Conservation (phyloP, 2,888 invertebrate genomes). For the Drosophila limbata region DNA sequence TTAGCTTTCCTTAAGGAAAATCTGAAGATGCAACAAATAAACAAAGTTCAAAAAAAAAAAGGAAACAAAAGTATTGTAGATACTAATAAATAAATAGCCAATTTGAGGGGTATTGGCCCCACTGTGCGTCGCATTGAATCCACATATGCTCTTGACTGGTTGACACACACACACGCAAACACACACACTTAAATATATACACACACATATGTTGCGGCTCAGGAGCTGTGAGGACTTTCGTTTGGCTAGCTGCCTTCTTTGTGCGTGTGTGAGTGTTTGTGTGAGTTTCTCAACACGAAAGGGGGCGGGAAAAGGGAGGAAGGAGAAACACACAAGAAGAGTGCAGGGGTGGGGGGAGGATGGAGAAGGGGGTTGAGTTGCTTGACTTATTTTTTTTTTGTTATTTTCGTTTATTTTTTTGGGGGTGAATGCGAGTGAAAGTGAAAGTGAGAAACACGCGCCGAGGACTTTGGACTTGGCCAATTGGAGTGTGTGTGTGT, state of each 20-base stretch:
- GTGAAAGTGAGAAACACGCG: slow-evolving; percentile 72
- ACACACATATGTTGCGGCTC: slow-evolving; percentile 50
- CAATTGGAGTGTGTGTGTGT: slow-evolving; percentile 51
- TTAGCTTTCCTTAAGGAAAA: too few species aligned
- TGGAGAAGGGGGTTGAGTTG: slow-evolving; percentile 19
- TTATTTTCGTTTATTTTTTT: slow-evolving; percentile 39
- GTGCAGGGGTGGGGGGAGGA: background rate
- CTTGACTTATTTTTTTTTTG: slow-evolving; percentile 29
- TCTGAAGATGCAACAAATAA: too few species aligned
- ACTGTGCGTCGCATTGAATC: slow-evolving; percentile 45
- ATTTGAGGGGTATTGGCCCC: background rate
- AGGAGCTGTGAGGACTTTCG: slow-evolving; percentile 45
- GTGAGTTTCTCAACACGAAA: slow-evolving; percentile 16
- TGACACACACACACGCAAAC: slow-evolving; percentile 57
- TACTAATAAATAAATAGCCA: too few species aligned
- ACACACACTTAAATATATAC: slow-evolving; percentile 20
- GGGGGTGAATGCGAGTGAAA: slow-evolving; percentile 58
- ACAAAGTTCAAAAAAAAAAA: too few species aligned
- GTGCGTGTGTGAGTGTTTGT: slow-evolving; percentile 7
- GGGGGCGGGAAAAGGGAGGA: background rate
- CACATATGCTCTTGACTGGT: slow-evolving; percentile 72
- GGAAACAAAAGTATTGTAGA: too few species aligned
- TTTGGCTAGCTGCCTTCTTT: slow-evolving; percentile 54
- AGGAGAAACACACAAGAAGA: background rate
- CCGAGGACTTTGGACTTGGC: slow-evolving; percentile 67